These are phyloP conservation scores for Cacatua alba DNA, from an alignment of 2,113 vertebrate genomes.

Conservation along the genomic window DNA sequence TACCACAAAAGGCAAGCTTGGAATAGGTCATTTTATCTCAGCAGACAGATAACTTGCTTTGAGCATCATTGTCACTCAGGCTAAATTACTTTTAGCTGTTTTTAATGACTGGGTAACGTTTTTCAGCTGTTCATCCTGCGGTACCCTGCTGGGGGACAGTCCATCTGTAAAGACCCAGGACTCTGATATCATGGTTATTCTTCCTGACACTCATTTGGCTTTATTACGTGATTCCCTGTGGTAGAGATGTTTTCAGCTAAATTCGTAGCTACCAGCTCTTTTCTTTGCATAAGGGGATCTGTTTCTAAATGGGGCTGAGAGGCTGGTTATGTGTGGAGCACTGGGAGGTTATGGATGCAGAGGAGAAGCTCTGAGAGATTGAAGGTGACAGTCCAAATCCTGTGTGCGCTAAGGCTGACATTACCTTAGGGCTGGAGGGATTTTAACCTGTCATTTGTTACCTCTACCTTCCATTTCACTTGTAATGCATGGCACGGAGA, in stretches of 20 bases:
- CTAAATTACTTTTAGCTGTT: conserved; percentile 50
- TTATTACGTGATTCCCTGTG: background rate
- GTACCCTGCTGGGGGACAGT: conserved; percentile 12
- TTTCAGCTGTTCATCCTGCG: background rate
- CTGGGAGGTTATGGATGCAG: background rate
- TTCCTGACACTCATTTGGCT: background rate
- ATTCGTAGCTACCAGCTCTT: background rate
- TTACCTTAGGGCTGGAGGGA: background rate
- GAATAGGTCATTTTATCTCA: conserved; percentile 28
- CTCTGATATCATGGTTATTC: background rate
- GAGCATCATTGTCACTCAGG: conserved; percentile 10
- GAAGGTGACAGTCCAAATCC: background rate
- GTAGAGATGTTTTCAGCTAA: background rate
- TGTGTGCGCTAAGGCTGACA: background rate
- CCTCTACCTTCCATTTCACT: background rate
- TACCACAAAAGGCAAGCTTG: background rate
- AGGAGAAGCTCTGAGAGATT: background rate
- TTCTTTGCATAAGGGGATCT: background rate
- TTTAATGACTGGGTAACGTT: background rate
- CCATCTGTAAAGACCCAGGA: background rate
- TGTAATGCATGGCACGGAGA: background rate
- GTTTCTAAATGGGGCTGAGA: background rate
- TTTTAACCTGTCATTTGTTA: background rate
- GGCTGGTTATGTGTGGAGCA: background rate
- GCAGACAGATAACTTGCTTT: conserved; percentile 42